phyloP scores from a whole-genome alignment of 1,140 invertebrate genomes.

The Aricia agestis region DNA sequence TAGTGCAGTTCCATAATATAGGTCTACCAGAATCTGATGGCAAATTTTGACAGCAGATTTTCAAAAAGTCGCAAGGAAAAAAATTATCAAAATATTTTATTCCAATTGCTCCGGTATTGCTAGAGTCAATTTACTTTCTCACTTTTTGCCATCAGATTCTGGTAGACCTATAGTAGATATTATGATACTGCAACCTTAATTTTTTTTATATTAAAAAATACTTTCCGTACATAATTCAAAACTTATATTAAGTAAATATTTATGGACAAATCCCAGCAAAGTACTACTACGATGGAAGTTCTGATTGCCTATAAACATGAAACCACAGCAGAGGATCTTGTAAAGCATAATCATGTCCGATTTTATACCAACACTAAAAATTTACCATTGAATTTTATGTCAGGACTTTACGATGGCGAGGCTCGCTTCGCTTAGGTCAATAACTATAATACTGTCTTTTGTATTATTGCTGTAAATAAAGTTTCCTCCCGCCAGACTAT shows the following conservation, averaged over 20 bases:
- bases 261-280: neutral
- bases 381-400: constrained; percentile 24
- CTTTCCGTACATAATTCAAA: neutral
- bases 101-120: no score
- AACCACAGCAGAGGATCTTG: constrained; percentile 15
- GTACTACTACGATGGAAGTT: neutral
- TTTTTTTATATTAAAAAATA: neutral
- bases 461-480: constrained; percentile 17
- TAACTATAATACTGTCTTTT: constrained; percentile 17
- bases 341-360: constrained; percentile 18
- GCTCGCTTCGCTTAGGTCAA: constrained; percentile 9
- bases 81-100: no score
- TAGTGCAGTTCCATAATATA: no score
- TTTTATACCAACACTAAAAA: constrained; percentile 24
- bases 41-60: no score
- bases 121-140: no score
- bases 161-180: no score
- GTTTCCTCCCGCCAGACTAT: neutral
- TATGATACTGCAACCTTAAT: no score
- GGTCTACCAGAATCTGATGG: no score
- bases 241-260: neutral
- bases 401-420: constrained; percentile 14
- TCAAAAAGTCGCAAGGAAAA: no score
- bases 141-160: no score
- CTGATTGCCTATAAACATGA: constrained; percentile 9